Evolutionary conservation across 92 coral and sea anemone genomes (phyloP), one percentile per base, ranked within the genome.

Genomic region (Meandrina meandrites): DNA sequence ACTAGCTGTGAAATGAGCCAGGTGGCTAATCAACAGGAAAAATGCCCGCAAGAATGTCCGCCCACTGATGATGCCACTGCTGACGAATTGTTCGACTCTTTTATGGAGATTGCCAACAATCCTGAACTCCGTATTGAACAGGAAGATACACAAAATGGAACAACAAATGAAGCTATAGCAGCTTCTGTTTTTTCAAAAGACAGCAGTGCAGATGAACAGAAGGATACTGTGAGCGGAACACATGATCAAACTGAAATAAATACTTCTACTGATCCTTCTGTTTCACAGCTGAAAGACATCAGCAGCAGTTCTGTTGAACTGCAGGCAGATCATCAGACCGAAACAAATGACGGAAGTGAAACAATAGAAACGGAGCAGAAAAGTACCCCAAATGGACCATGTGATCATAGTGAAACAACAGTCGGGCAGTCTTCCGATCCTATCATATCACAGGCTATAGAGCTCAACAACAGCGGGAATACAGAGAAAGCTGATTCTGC

Each of bases 81-180:
- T 4, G 78, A 84, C 47, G 96, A 95, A n/a, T 83, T 97, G 57
- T 97, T 93, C 92, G 89, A 95, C 58, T 88, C 95, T 48, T 95
- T 97, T 53, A 97, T 97, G 97, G 97, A 93, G 82, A 95, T 97
- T 90, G 95, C 94, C 34, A 90, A 89, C 51, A 80, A 88, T 79
- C 88, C 84, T 3, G 84, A 89, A 28, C 84, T 86, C 60, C 94
- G 91, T 22, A 45, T 42, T 57, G 88, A 84, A 58, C 57, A 79
- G 76, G 1, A n/a, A 35, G 87, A 40, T 45, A 75, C 8, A n/a
- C 31, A 22, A 13, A 70, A 54, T 53, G 87, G 45, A 17, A 76
- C 62, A 47, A 47, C 13, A 51, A 47, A 51, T 75, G 40, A 60
- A 48, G 53, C 24, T 18, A 27, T 22, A 18, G 74, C 24, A 80